Base-by-base conservation (phyloP, 2,797 vertebrate species). In the Jordanella pulchra region DNA sequence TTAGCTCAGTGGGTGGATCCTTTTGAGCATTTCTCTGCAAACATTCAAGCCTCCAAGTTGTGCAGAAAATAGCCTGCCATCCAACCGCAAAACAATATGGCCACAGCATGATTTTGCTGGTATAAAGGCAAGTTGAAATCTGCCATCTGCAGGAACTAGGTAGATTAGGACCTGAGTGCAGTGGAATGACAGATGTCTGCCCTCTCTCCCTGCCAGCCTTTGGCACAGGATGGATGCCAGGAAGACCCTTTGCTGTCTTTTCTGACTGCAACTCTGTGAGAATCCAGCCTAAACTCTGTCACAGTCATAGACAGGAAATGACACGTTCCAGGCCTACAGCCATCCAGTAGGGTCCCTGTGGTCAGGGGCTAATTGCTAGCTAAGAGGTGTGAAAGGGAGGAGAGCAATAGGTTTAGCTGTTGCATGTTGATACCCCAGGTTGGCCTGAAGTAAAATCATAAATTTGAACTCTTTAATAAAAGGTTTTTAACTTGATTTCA, bases 41-140 rank as follows among this genome's bases (percentile, higher is more conserved):
- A 89, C 0, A 2, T 83, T 82, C 42, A 67, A 3, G 64, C 93
- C 90, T 56, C 85, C 67, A 96, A 2, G 64, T 95, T 95, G 64
- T 87, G 89, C 50, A 92, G 74, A 44, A 85, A 93, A 79, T 94
- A 91, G 88, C 84, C 83, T 0, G 90, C 17, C 4, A 50, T 35
- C 10, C 92, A 79, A 45, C 84, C 73, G 65, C 72, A 88, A 27
- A 86, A 91, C 84, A 97, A 90, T 86, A 96, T 0, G 23, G 95
- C 95, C 66, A 94, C 74, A 1, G 84, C 73, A 0, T 77, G 76
- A 65, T 97, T 97, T 86, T 96, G 95, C 88, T 95, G 94, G 65
- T 95, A 95, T 23, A 96, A 97, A 66, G 96, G 97, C 84, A 95
- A 84, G 88, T 93, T 88, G n/a, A 97, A 95, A 76, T 97, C 89